phyloP scores from a whole-genome alignment of 2,888 invertebrate genomes.

The Anoplius nigerrimus region DNA sequence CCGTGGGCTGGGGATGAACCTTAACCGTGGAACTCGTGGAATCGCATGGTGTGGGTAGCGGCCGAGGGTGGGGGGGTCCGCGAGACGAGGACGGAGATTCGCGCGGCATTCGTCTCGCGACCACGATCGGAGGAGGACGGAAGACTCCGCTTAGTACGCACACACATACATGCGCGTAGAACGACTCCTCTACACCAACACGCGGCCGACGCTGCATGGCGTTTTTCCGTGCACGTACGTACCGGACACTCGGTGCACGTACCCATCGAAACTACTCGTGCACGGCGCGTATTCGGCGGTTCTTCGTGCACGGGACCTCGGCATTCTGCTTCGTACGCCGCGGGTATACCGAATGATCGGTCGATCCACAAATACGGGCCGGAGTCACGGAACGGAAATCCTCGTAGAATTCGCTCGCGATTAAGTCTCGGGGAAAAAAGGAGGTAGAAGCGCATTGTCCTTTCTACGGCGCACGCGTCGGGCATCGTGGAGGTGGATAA shows the following conservation, averaged over 20 bases:
- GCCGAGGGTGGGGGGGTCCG: conserved; percentile 46
- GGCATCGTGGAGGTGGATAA: too few species aligned
- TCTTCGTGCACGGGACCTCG: conserved; percentile 12
- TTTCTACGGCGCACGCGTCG: too few species aligned
- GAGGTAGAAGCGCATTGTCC: too few species aligned
- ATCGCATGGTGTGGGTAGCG: conserved; percentile 24
- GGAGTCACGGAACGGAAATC: too few species aligned
- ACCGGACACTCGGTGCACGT: background rate
- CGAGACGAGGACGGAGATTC: conserved; percentile 58
- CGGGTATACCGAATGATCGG: conserved; percentile 5
- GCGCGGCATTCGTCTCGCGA: conserved; percentile 53
- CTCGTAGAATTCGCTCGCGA: too few species aligned
- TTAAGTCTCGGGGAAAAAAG: too few species aligned
- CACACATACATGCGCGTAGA: too few species aligned
- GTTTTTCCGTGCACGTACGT: background rate
- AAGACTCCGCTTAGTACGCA: conserved; percentile 18
- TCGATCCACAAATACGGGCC: conserved; percentile 1
- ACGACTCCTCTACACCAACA: too few species aligned
- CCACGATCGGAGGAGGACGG: conserved; percentile 54
- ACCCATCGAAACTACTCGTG: background rate
- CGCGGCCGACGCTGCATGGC: too few species aligned
- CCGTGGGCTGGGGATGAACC: conserved; percentile 21
- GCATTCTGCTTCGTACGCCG: conserved; percentile 5
- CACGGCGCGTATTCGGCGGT: conserved; percentile 1
- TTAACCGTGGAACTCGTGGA: conserved; percentile 37